Evolutionary conservation across 2,888 invertebrate genomes (phyloP).

Genomic region (Pseudococcus viburni): DNA sequence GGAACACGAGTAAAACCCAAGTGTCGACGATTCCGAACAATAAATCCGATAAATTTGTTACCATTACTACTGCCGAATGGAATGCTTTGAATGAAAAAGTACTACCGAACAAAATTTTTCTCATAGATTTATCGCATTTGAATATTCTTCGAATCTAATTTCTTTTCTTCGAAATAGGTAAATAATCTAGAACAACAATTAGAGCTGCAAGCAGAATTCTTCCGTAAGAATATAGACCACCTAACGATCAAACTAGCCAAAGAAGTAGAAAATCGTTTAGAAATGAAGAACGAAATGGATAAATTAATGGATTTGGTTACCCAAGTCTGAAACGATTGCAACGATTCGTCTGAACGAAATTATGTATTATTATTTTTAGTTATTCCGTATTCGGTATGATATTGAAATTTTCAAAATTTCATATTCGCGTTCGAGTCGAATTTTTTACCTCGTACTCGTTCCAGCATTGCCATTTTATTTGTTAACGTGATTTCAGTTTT

Average conservation of each 20-base stretch:
- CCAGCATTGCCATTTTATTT: slow-evolving; percentile 47
- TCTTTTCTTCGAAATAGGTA: slow-evolving; percentile 72
- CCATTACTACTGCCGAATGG: slow-evolving; percentile 52
- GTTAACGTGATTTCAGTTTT: not conserved
- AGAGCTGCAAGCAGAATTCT: slow-evolving; percentile 75
- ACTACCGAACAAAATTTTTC: not conserved
- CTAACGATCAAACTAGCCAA: slow-evolving; percentile 76
- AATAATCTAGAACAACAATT: slow-evolving; percentile 76
- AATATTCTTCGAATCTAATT: not conserved
- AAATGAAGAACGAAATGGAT: slow-evolving; percentile 79
- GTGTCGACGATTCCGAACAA: not conserved
- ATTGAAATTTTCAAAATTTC: slow-evolving; percentile 7
- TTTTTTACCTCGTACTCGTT: slow-evolving; percentile 24
- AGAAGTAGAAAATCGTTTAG: slow-evolving; percentile 78
- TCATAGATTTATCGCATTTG: not conserved
- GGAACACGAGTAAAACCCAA: not conserved
- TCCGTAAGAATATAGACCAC: slow-evolving; percentile 74
- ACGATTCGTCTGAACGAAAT: not conserved
- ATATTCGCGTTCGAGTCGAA: not conserved
- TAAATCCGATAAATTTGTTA: slow-evolving; percentile 51
- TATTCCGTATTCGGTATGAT: not conserved
- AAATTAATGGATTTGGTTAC: slow-evolving; percentile 81
- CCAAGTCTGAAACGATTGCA: slow-evolving; percentile 75
- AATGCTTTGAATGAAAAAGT: slow-evolving; percentile 67
- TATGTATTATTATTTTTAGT: not conserved